phyloP scores from a whole-genome alignment of 2,797 vertebrate genomes.

The Brachyalestes nurse region DNA sequence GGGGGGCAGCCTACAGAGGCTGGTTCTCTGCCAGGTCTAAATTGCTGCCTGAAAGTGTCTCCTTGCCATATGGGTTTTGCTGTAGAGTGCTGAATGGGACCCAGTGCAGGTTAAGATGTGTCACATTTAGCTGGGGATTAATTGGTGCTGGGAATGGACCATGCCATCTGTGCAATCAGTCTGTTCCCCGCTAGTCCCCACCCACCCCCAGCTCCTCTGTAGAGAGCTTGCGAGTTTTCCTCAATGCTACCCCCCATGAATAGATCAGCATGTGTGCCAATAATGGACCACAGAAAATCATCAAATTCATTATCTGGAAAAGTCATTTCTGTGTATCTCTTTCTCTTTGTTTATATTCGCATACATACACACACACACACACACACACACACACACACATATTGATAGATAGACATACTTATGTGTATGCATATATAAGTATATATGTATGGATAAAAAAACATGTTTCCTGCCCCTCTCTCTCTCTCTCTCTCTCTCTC shows the following conservation, averaged over 20 bases:
- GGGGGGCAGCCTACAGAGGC: conserved; percentile 74
- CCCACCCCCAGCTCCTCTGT: conserved; percentile 44
- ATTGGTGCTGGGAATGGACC: conserved; percentile 88
- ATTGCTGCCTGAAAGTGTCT: conserved; percentile 75
- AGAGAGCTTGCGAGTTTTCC: conserved; percentile 37
- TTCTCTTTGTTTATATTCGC: conserved; percentile 6
- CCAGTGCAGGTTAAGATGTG: conserved; percentile 90
- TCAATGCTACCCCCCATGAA: conserved; percentile 45
- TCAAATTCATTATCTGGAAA: conserved; percentile 56
- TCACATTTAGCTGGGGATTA: conserved; percentile 91
- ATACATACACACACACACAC: neutral
- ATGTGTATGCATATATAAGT: neutral
- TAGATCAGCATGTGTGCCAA: conserved; percentile 49
- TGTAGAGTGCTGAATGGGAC: conserved; percentile 87
- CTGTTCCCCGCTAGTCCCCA: conserved; percentile 56
- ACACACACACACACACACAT: neutral
- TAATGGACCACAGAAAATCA: conserved; percentile 55
- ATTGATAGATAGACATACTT: no score
- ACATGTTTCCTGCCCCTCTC: conserved; percentile 16
- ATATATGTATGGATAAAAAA: neutral
- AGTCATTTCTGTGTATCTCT: conserved; percentile 54
- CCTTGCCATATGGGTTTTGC: conserved; percentile 88
- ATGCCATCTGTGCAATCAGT: conserved; percentile 68
- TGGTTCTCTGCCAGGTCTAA: conserved; percentile 81
- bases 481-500: conserved; percentile 31